Evolutionary conservation across 2,888 invertebrate genomes (phyloP).

Genomic region (Drosophila seclusa): DNA sequence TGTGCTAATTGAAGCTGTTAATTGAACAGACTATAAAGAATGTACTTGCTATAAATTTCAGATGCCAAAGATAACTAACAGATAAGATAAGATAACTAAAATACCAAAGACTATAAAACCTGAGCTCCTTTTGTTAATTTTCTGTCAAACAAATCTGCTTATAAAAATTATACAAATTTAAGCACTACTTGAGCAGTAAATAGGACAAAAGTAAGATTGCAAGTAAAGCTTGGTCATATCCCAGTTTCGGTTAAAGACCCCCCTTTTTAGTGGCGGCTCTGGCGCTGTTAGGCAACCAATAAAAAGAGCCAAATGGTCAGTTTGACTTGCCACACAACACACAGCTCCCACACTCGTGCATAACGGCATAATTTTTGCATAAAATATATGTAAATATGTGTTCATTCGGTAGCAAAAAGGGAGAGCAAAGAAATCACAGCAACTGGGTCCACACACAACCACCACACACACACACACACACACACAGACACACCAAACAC

Average conservation of each 20-base stretch:
- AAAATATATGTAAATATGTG: conserved; percentile 83
- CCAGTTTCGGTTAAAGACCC: neutral
- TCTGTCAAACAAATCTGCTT: no score
- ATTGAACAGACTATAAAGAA: neutral
- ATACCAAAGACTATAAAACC: no score
- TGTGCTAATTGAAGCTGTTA: neutral
- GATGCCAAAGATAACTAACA: no score
- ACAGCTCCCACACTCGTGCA: conserved; percentile 76
- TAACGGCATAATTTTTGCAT: conserved; percentile 83
- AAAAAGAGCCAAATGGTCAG: conserved; percentile 79
- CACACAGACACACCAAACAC: conserved; percentile 17
- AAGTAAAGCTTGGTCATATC: no score
- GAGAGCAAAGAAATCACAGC: conserved; percentile 70
- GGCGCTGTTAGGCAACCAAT: conserved; percentile 70
- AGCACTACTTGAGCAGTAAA: no score
- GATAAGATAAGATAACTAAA: no score
- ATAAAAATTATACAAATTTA: no score
- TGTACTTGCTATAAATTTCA: no score
- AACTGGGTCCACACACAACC: conserved; percentile 59
- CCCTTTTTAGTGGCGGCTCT: conserved; percentile 37
- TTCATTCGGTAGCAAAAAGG: conserved; percentile 55
- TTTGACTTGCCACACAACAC: conserved; percentile 62
- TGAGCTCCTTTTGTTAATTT: no score
- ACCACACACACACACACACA: conserved; percentile 12
- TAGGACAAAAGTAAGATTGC: no score